A percentile compares a stretch with the other conserved stretches of the same genome.
These are phyloP conservation scores for Cataglyphis albicans DNA, from an alignment of 2,888 invertebrate genomes.

Conservation along the genomic window DNA sequence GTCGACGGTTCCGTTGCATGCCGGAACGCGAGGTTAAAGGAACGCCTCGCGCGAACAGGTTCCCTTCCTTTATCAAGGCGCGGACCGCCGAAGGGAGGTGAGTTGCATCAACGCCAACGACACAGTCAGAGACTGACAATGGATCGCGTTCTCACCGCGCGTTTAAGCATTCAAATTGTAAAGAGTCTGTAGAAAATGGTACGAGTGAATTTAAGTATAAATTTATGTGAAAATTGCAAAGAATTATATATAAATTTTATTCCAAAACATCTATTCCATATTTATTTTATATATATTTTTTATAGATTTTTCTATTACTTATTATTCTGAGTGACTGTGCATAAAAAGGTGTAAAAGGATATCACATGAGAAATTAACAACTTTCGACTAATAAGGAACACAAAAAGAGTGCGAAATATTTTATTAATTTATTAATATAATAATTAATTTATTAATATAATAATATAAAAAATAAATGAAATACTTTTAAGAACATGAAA, in stretches of 20 bases:
- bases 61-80: conserved; percentile 50
- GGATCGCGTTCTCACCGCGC: conserved; percentile 38
- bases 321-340: background rate
- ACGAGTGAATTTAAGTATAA: conserved; percentile 15
- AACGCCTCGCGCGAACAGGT: conserved; percentile 58
- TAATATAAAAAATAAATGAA: background rate
- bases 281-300: background rate
- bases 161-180: background rate
- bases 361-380: background rate
- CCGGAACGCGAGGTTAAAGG: conserved; percentile 57
- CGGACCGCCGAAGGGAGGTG: conserved; percentile 55
- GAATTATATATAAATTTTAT: background rate
- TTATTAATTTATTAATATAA: background rate
- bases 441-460: background rate
- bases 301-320: background rate
- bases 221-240: background rate
- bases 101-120: conserved; percentile 40
- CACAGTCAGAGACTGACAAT: conserved; percentile 43
- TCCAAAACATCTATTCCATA: background rate
- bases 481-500: background rate
- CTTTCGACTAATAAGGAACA: too few species aligned
- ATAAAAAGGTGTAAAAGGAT: background rate
- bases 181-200: background rate
- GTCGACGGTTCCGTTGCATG: conserved; percentile 60
- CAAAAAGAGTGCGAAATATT: background rate